A percentile compares a stretch with the other conserved stretches of the same genome.
phyloP scores from a whole-genome alignment of 2,113 vertebrate genomes.

The Rhinichthys klamathensis region DNA sequence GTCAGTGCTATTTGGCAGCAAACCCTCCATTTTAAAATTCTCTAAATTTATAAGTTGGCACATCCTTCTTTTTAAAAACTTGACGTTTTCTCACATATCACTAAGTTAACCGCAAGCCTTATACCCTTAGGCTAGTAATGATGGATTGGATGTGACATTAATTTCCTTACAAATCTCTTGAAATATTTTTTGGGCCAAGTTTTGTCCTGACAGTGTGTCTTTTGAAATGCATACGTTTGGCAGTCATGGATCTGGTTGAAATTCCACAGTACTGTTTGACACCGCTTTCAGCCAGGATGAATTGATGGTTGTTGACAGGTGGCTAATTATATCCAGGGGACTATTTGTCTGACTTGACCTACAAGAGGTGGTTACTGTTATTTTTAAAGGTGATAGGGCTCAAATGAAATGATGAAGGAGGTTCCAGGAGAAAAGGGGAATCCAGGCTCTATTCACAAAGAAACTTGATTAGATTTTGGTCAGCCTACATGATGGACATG shows the following conservation, averaged over 20 bases:
- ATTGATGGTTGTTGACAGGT: slow-evolving; percentile 78
- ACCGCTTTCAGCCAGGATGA: slow-evolving; percentile 71
- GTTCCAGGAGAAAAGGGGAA: slow-evolving; percentile 60
- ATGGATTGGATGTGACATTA: slow-evolving; percentile 79
- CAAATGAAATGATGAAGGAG: slow-evolving; percentile 74
- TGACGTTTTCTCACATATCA: slow-evolving; percentile 75
- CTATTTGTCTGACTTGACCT: slow-evolving; percentile 71
- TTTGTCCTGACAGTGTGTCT: slow-evolving; percentile 60
- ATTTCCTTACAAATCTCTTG: slow-evolving; percentile 76
- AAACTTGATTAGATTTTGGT: slow-evolving; percentile 43
- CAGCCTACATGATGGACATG: slow-evolving; percentile 1
- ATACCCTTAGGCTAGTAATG: slow-evolving; percentile 70
- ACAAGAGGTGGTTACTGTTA: slow-evolving; percentile 75
- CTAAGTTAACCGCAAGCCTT: slow-evolving; percentile 70
- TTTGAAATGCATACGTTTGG: slow-evolving; percentile 71
- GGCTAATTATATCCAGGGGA: slow-evolving; percentile 76
- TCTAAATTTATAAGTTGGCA: slow-evolving; percentile 66
- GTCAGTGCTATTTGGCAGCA: slow-evolving; percentile 74
- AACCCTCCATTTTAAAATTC: slow-evolving; percentile 71
- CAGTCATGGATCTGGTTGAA: slow-evolving; percentile 68
- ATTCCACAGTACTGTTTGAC: slow-evolving; percentile 73
- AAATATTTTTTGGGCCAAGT: slow-evolving; percentile 69
- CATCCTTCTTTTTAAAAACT: slow-evolving; percentile 69
- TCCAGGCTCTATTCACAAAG: slow-evolving; percentile 47
- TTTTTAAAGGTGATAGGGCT: slow-evolving; percentile 76